Evolutionary conservation across 1,140 invertebrate genomes (phyloP).

Genomic region (Brachionus rubens): DNA sequence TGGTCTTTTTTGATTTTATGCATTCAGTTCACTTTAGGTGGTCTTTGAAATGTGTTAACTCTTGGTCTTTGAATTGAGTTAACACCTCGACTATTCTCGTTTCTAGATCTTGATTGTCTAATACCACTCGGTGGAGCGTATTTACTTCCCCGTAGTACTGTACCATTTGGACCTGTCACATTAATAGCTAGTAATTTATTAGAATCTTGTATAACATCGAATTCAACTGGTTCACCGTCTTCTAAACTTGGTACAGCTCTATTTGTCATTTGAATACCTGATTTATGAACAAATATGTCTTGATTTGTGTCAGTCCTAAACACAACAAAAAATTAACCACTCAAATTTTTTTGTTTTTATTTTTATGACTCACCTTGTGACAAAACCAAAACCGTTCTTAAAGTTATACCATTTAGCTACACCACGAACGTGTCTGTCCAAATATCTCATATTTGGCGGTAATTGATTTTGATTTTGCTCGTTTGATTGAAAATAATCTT

Average conservation of each 20-base stretch:
- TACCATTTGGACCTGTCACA: conserved; percentile 88
- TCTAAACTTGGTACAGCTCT: conserved; percentile 82
- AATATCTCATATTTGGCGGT: conserved; percentile 23
- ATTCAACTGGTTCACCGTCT: conserved; percentile 95
- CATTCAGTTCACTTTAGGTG: neutral
- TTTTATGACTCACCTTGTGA: too few relatives aligned
- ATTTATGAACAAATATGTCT: conserved; percentile 95
- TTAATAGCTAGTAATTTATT: conserved; percentile 89
- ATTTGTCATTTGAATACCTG: conserved; percentile 92
- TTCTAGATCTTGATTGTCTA: conserved; percentile 6
- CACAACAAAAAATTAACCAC: too few relatives aligned
- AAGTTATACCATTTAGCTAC: conserved; percentile 98
- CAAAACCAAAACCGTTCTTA: conserved; percentile 98
- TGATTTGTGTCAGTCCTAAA: conserved; percentile 97
- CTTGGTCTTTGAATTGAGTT: neutral
- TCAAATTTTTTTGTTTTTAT: too few relatives aligned
- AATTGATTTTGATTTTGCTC: neutral
- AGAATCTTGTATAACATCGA: conserved; percentile 65
- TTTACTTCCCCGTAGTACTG: conserved; percentile 86
- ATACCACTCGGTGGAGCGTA: conserved; percentile 71
- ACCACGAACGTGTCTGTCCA: conserved; percentile 60
- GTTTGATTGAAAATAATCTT: conserved; percentile 11
- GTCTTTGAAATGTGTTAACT: neutral
- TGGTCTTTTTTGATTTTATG: too few relatives aligned
- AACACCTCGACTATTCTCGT: neutral